phyloP scores from a whole-genome alignment of 2,113 vertebrate genomes.

The Eublepharis macularius region DNA sequence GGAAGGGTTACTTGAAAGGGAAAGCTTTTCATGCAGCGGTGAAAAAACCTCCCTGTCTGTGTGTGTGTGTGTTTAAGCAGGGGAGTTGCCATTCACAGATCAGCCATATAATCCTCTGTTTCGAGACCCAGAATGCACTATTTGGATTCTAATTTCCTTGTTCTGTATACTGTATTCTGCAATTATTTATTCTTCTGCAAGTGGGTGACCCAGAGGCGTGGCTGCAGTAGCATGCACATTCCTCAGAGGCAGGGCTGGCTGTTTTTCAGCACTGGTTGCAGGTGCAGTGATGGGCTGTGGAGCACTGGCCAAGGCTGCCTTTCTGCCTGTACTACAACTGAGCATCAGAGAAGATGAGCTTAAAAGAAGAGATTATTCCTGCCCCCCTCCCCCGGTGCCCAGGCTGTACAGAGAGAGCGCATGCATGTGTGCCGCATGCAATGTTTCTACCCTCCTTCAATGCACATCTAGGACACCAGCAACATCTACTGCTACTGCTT shows the following conservation, averaged over 20 bases:
- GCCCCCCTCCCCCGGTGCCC: not conserved
- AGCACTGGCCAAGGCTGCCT: not conserved
- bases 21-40: too few species aligned
- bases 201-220: not conserved
- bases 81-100: too few species aligned
- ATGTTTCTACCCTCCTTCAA: not conserved
- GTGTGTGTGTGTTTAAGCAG: too few species aligned
- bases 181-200: not conserved
- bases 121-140: not conserved
- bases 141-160: not conserved
- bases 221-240: not conserved
- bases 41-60: too few species aligned
- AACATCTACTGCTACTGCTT: not conserved
- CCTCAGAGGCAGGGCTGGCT: too few species aligned
- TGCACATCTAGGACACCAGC: slow-evolving; percentile 8
- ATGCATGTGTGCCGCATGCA: not conserved
- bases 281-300: not conserved
- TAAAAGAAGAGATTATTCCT: too few species aligned
- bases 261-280: rapidly evolving
- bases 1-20: too few species aligned
- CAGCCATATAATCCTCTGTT: too few species aligned
- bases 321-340: not conserved
- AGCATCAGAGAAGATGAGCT: rapidly evolving
- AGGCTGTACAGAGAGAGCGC: not conserved
- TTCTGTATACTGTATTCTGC: too few species aligned